These are phyloP conservation scores for Pelochelys cantorii DNA, from an alignment of 2,797 vertebrate species.

Conservation along the genomic window DNA sequence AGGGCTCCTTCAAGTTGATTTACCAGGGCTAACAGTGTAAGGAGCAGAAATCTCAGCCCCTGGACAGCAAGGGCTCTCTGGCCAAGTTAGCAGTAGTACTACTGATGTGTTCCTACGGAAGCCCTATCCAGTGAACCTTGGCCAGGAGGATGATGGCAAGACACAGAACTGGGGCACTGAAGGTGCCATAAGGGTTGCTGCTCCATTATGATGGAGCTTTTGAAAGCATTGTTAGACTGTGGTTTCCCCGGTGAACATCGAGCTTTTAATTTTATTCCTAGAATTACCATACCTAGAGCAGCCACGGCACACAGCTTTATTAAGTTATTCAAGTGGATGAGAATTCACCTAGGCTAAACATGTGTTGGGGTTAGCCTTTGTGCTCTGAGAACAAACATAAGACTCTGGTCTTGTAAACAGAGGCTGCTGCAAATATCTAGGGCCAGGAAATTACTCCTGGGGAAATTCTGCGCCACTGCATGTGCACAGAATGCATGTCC, in stretches of 20 bases:
- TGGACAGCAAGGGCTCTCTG: not conserved
- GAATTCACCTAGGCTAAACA: not conserved
- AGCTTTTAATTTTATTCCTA: not conserved
- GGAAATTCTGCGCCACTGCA: too few species aligned
- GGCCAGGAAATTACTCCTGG: too few species aligned
- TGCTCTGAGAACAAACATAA: not conserved
- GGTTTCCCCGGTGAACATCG: not conserved
- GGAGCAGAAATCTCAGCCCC: not conserved
- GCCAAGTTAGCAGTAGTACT: not conserved
- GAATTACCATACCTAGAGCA: not conserved
- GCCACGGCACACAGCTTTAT: not conserved
- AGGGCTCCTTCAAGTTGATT: not conserved
- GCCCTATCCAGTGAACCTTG: not conserved
- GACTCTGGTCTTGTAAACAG: not conserved
- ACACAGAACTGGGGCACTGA: not conserved
- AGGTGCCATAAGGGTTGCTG: not conserved
- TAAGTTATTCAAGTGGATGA: not conserved
- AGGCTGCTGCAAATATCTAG: not conserved
- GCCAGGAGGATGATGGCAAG: not conserved
- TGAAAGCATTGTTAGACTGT: not conserved
- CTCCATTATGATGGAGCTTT: not conserved
- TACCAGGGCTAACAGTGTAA: not conserved
- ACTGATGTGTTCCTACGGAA: not conserved
- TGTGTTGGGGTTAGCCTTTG: not conserved
- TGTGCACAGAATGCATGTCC: too few species aligned